Percentiles rank a stretch among this genome's conserved stretches.
Conservation (phyloP, 2,888 invertebrate species). For the Chaetogeoica ovagalla region DNA sequence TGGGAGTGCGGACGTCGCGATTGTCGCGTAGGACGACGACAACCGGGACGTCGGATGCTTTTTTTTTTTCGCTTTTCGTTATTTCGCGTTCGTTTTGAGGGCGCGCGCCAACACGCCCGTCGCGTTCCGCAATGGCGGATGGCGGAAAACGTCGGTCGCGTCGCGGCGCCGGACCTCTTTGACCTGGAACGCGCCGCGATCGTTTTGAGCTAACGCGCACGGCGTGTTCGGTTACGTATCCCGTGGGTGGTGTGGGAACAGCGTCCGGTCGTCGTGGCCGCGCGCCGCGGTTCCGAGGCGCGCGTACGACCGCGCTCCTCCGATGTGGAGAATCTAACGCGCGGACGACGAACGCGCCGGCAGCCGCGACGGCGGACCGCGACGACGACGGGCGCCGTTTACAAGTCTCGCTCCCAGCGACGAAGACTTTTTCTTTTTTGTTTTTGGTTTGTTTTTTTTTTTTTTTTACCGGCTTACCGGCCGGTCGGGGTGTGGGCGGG, state of each 20-base stretch:
- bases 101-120: neutral
- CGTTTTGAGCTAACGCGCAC: too few species aligned
- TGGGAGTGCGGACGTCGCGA: conserved; percentile 57
- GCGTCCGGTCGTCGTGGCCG: neutral
- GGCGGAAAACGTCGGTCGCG: too few species aligned
- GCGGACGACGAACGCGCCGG: neutral
- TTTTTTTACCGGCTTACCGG: conserved; percentile 33
- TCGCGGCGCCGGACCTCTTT: neutral
- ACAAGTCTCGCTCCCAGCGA: conserved; percentile 50
- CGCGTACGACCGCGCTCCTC: conserved; percentile 10
- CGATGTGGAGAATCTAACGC: neutral
- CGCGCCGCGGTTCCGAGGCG: neutral
- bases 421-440: conserved; percentile 49
- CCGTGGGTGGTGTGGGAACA: neutral
- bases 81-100: neutral
- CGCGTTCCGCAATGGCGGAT: too few species aligned
- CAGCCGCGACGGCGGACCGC: conserved; percentile 3
- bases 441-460: too few species aligned
- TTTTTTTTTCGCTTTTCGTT: too few species aligned
- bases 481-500: neutral
- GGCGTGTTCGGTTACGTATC: neutral
- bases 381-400: conserved; percentile 20
- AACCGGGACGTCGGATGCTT: neutral
- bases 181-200: too few species aligned
- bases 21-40: conserved; percentile 16